These are phyloP conservation scores for Oryzaephilus surinamensis DNA, from an alignment of 1,140 invertebrate genomes.

Conservation along the genomic window DNA sequence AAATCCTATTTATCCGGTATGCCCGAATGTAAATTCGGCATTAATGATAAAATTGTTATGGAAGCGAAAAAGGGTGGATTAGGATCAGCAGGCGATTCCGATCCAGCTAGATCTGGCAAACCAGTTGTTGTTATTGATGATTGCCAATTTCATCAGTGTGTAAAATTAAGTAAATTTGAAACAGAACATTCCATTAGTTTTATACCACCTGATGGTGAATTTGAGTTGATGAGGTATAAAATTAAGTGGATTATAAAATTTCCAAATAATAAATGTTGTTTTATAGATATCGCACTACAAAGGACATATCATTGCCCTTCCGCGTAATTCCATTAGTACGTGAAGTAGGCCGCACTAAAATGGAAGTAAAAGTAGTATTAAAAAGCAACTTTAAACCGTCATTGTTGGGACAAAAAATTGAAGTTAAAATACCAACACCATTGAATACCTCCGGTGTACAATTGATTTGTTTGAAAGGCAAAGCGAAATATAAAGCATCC, in stretches of 20 bases:
- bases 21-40: constrained; percentile 99
- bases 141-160: constrained; percentile 99
- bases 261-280: not conserved
- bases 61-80: constrained; percentile 79
- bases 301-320: constrained; percentile 99
- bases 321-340: constrained; percentile 96
- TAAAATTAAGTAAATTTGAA: constrained; percentile 99
- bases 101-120: constrained; percentile 78
- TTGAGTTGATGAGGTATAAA: constrained; percentile 99
- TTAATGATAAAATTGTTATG: constrained; percentile 99
- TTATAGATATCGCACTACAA: constrained; percentile 93
- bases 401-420: constrained; percentile 96
- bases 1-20: constrained; percentile 99
- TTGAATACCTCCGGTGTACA: constrained; percentile 98
- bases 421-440: constrained; percentile 97
- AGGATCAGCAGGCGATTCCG: constrained; percentile 62
- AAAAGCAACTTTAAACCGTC: constrained; percentile 99
- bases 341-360: constrained; percentile 96
- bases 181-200: constrained; percentile 99
- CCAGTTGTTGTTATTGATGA: constrained; percentile 98
- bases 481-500: constrained; percentile 99
- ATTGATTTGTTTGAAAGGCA: constrained; percentile 97
- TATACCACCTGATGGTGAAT: constrained; percentile 99
- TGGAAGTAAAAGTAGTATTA: constrained; percentile 99
- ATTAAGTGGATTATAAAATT: constrained; percentile 1